Evolutionary conservation across 2,888 invertebrate species (phyloP).

Genomic region (Chorisops tibialis): DNA sequence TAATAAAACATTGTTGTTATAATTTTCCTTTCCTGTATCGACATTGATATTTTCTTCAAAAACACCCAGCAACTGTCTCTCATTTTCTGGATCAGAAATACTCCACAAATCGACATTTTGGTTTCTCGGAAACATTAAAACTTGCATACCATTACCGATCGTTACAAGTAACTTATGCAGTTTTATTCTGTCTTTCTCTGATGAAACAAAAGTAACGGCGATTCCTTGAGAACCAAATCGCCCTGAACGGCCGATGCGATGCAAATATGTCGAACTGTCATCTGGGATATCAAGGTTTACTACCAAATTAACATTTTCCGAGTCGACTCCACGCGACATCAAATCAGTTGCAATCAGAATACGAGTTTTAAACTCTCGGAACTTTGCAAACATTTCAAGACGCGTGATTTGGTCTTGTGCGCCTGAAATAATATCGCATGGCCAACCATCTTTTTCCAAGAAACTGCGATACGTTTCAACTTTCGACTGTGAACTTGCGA

Average conservation of each 20-base stretch:
- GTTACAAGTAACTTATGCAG: constrained; percentile 59
- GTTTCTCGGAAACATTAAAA: constrained; percentile 53
- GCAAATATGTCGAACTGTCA: constrained; percentile 81
- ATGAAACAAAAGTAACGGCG: constrained; percentile 70
- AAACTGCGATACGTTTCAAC: constrained; percentile 74
- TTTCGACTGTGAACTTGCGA: constrained; percentile 83
- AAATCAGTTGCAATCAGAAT: constrained; percentile 88
- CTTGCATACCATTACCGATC: constrained; percentile 55
- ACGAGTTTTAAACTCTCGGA: constrained; percentile 77
- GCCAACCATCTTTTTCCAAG: constrained; percentile 71
- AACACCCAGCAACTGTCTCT: constrained; percentile 1
- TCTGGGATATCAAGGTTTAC: constrained; percentile 86
- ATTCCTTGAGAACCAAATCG: constrained; percentile 85
- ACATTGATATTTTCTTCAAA: constrained; percentile 37
- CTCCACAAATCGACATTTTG: constrained; percentile 37
- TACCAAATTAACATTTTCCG: constrained; percentile 86
- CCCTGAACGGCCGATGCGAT: constrained; percentile 93
- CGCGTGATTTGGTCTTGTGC: constrained; percentile 76
- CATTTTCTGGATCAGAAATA: constrained; percentile 22
- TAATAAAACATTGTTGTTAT: not conserved
- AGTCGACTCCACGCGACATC: constrained; percentile 92
- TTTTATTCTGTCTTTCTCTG: constrained; percentile 60
- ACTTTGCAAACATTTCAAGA: constrained; percentile 68
- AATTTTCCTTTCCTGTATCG: constrained; percentile 14
- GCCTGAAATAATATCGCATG: constrained; percentile 73